Conservation (phyloP, 2,113 vertebrate species). For the Carollia perspicillata region DNA sequence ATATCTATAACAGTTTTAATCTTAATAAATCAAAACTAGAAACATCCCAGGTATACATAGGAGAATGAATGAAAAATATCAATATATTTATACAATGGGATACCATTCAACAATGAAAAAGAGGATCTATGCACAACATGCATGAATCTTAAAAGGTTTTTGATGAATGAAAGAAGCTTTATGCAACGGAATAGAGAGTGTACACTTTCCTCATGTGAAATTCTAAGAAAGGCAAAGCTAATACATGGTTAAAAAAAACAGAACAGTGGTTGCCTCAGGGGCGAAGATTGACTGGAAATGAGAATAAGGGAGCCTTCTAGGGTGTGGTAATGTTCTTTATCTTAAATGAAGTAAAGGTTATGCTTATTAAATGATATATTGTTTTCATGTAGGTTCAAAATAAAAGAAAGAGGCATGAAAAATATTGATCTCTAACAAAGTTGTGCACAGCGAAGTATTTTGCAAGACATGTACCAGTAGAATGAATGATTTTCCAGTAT, state of each 20-base stretch:
- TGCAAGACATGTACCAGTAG: neutral
- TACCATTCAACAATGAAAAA: neutral
- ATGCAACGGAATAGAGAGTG: neutral
- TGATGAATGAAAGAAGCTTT: neutral
- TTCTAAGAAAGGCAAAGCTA: neutral
- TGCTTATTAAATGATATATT: neutral
- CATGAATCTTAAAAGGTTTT: neutral
- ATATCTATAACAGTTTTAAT: neutral
- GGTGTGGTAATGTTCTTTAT: neutral
- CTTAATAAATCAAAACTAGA: neutral
- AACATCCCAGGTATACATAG: neutral
- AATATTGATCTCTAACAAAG: neutral
- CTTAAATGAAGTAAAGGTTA: neutral
- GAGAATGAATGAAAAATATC: neutral
- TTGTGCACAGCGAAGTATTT: neutral
- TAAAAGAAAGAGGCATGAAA: neutral
- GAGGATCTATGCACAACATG: neutral
- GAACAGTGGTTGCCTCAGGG: neutral
- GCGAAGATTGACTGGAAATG: neutral
- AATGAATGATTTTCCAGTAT: neutral
- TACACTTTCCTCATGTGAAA: neutral
- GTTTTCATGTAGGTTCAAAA: neutral
- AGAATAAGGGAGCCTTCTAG: neutral
- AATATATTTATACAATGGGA: neutral
- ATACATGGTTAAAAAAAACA: neutral